Evolutionary conservation across 2,113 vertebrate species (phyloP).

Genomic region (Rana temporaria): DNA sequence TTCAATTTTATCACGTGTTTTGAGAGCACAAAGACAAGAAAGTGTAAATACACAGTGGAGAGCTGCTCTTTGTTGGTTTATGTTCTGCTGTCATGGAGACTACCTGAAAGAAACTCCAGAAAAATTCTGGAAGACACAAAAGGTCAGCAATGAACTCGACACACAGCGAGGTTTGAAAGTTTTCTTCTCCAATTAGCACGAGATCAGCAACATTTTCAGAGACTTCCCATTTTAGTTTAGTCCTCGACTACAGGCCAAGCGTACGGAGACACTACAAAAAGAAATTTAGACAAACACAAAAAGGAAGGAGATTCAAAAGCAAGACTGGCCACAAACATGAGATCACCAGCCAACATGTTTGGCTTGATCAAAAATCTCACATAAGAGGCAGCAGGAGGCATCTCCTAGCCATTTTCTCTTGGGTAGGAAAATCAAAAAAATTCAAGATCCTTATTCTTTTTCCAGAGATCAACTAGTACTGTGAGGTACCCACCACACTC

Average conservation of each 20-base stretch:
- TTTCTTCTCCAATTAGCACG: background rate
- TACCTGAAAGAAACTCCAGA: constrained; percentile 39
- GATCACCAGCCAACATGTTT: too few relatives aligned
- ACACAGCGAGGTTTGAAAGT: background rate
- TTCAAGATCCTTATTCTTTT: too few relatives aligned
- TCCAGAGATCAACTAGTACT: too few relatives aligned
- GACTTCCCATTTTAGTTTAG: background rate
- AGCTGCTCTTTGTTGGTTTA: background rate
- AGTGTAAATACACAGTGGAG: background rate
- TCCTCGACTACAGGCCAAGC: background rate
- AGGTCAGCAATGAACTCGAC: background rate
- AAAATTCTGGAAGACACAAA: constrained; percentile 10
- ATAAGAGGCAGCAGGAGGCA: too few relatives aligned
- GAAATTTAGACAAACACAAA: too few relatives aligned
- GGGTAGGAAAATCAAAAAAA: too few relatives aligned
- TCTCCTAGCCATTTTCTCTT: too few relatives aligned
- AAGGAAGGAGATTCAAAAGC: too few relatives aligned
- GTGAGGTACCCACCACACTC: too few relatives aligned
- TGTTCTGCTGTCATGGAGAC: constrained; percentile 25
- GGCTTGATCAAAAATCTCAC: too few relatives aligned
- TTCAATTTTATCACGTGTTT: background rate
- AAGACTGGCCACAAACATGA: too few relatives aligned
- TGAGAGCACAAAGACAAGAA: background rate
- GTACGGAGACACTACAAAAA: too few relatives aligned
- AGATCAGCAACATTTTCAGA: background rate